Conservation (phyloP, 2,797 vertebrate species). For the Notamacropus eugenii region DNA sequence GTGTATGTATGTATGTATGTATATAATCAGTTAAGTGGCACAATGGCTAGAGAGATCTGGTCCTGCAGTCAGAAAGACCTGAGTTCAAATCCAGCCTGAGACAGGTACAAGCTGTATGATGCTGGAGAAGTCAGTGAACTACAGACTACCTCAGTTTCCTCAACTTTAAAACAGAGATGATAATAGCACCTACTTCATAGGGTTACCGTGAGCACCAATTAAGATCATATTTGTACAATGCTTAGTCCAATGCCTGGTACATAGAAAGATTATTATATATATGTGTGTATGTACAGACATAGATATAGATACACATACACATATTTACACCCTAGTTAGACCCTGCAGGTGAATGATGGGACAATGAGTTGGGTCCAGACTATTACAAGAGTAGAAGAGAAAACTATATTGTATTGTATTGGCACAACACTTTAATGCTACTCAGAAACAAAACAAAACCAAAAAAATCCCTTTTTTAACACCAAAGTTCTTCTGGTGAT, state of each 20-base stretch:
- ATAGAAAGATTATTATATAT: not conserved
- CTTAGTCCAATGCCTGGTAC: not conserved
- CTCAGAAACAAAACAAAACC: not conserved
- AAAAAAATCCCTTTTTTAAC: not conserved
- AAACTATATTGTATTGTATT: not conserved
- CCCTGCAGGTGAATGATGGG: not conserved
- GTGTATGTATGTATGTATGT: not conserved
- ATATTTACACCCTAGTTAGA: not conserved
- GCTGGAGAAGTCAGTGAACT: not conserved
- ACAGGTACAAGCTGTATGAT: not conserved
- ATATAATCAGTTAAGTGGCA: not conserved
- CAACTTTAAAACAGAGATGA: not conserved
- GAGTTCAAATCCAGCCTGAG: not conserved
- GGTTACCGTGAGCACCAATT: not conserved
- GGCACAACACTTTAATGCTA: not conserved
- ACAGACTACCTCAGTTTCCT: not conserved
- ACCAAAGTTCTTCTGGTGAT: not conserved
- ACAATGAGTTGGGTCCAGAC: not conserved
- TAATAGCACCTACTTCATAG: not conserved
- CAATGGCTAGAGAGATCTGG: not conserved
- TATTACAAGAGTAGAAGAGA: not conserved
- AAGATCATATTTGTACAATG: not conserved
- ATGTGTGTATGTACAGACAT: no score
- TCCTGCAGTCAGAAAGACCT: not conserved
- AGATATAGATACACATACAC: not conserved